Conservation (phyloP, 1,140 invertebrate species). For the Panagrolaimus sp. region DNA sequence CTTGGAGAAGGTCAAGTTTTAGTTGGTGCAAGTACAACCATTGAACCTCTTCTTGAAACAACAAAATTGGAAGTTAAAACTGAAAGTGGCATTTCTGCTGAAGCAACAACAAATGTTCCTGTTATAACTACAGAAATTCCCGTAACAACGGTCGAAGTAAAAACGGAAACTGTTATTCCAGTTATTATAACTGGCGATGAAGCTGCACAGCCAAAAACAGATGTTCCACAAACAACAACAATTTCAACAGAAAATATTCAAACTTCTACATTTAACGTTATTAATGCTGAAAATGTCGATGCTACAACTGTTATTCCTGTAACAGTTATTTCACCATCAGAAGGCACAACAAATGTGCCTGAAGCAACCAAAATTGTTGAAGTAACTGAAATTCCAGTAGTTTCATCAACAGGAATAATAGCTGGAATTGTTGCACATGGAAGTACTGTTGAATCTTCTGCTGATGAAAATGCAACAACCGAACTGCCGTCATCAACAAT, state of each 20-base stretch:
- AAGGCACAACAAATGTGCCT: conserved; percentile 2
- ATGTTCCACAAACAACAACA: not conserved
- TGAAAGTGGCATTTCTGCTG: not conserved
- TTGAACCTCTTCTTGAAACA: not conserved
- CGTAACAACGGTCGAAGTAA: not conserved
- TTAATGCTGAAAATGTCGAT: not conserved
- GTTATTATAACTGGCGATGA: conserved; percentile 1
- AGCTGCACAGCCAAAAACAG: too few species aligned
- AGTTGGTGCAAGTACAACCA: not conserved
- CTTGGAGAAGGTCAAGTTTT: not conserved
- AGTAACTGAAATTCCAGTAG: too few species aligned
- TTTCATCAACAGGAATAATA: too few species aligned
- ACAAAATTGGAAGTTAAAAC: not conserved
- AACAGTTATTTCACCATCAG: not conserved
- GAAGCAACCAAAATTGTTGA: conserved; percentile 10
- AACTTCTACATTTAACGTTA: too few species aligned
- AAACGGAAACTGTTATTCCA: not conserved
- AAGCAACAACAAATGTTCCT: not conserved
- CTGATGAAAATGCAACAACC: too few species aligned
- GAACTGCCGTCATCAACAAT: too few species aligned
- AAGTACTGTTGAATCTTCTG: too few species aligned
- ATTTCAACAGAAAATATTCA: not conserved
- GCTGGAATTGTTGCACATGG: too few species aligned
- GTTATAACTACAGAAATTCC: not conserved
- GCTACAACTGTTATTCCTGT: not conserved